Evolutionary conservation across 2,797 vertebrate genomes (phyloP).

Genomic region (Protonibea diacanthus): DNA sequence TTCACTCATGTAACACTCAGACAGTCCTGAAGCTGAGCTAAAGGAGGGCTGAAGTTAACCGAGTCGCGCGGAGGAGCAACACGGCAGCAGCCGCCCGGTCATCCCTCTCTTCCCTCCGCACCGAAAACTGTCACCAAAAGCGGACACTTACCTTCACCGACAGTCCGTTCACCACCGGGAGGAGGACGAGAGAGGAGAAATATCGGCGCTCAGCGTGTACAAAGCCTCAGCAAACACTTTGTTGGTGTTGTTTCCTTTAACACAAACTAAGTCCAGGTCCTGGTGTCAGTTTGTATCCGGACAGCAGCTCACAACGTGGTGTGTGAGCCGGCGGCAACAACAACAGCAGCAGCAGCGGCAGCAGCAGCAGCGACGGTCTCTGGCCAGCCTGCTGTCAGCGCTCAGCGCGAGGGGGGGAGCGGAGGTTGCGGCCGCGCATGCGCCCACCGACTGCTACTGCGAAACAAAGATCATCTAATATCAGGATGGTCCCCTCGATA

Average conservation of each 20-base stretch:
- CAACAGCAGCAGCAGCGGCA: conserved; percentile 15
- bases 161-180: conserved; percentile 21
- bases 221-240: conserved; percentile 17
- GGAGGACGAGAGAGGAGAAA: conserved; percentile 1
- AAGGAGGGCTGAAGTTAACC: conserved; percentile 23
- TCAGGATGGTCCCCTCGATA: rapidly evolving
- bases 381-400: conserved; percentile 54
- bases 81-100: not conserved
- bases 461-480: conserved; percentile 62
- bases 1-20: not conserved
- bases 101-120: conserved; percentile 3
- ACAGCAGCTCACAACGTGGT: conserved; percentile 36
- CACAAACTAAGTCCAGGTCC: conserved; percentile 37
- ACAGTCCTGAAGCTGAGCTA: not conserved
- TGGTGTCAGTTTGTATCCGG: conserved; percentile 47
- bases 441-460: conserved; percentile 43
- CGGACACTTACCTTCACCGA: conserved; percentile 63
- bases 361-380: conserved; percentile 17
- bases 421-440: conserved; percentile 57
- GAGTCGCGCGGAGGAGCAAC: conserved; percentile 19
- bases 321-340: conserved; percentile 17
- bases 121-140: conserved; percentile 40
- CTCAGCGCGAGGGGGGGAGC: conserved; percentile 2
- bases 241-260: not conserved
- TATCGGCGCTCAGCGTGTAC: not conserved